These are phyloP conservation scores for Capitella teleta DNA, from an alignment of 1,140 invertebrate genomes.

Conservation along the genomic window DNA sequence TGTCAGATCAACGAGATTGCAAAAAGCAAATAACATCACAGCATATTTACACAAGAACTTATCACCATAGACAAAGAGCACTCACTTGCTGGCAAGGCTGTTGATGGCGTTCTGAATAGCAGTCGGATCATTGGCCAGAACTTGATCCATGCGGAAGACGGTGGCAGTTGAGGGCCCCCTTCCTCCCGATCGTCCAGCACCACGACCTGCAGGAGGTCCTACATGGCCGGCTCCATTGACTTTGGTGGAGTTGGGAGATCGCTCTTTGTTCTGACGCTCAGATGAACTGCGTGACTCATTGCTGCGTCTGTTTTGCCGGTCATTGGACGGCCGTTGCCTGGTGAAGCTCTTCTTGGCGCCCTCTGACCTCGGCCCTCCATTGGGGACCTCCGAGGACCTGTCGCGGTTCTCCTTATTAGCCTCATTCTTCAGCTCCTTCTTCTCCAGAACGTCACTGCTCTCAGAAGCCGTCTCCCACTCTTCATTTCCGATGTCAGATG, in stretches of 20 bases:
- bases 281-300: background rate
- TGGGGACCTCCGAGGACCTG: conserved; percentile 8
- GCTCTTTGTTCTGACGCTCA: background rate
- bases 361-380: conserved; percentile 25
- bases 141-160: conserved; percentile 50
- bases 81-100: background rate
- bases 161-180: conserved; percentile 18
- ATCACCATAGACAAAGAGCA: background rate
- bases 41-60: background rate
- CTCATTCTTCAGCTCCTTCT: conserved; percentile 21
- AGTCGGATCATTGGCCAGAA: conserved; percentile 49
- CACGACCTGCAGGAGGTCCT: background rate
- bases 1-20: background rate
- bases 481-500: conserved; percentile 45
- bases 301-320: conserved; percentile 25
- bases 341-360: conserved; percentile 38
- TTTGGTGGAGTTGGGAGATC: background rate
- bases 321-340: conserved; percentile 35
- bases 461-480: conserved; percentile 55
- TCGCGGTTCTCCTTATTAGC: conserved; percentile 24
- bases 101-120: conserved; percentile 46
- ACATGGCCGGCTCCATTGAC: background rate
- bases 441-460: conserved; percentile 45
- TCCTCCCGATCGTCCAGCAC: conserved; percentile 10
- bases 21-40: no score